phyloP scores from a whole-genome alignment of 2,797 vertebrate species.

The Acrossocheilus wenchowensis region DNA sequence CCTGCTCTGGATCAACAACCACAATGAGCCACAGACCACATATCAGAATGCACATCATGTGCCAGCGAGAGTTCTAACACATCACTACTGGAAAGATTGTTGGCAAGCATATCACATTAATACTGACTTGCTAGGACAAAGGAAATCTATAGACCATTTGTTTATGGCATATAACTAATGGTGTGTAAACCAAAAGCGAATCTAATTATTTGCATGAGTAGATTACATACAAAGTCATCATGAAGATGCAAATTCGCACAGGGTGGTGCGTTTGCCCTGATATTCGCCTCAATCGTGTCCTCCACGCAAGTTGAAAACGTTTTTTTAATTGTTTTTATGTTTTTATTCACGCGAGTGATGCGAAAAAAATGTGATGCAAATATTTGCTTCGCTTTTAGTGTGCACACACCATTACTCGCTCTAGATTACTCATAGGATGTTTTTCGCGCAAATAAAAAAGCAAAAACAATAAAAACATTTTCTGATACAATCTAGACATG shows the following conservation, averaged over 20 bases:
- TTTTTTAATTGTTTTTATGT: too few relatives aligned
- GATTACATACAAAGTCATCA: not conserved
- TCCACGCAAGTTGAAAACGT: too few relatives aligned
- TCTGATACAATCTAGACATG: too few relatives aligned
- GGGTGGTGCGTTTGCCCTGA: not conserved
- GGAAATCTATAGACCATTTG: not conserved
- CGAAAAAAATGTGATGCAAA: too few relatives aligned
- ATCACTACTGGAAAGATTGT: not conserved
- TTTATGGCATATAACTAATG: not conserved
- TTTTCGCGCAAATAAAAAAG: not conserved
- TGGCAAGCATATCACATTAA: not conserved
- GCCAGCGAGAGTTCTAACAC: not conserved
- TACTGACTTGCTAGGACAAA: slow-evolving; percentile 6
- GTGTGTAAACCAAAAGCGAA: not conserved
- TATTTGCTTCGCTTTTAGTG: too few relatives aligned
- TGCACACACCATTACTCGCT: too few relatives aligned
- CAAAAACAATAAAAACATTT: too few relatives aligned
- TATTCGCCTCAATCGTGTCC: not conserved
- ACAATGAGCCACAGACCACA: not conserved
- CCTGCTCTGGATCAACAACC: not conserved
- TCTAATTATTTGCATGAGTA: not conserved
- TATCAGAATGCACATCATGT: slow-evolving; percentile 29
- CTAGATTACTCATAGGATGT: too few relatives aligned
- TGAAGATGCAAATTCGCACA: not conserved
- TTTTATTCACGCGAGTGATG: too few relatives aligned